phyloP scores from a whole-genome alignment of 2,888 invertebrate species.

The Epinotia bilunana region DNA sequence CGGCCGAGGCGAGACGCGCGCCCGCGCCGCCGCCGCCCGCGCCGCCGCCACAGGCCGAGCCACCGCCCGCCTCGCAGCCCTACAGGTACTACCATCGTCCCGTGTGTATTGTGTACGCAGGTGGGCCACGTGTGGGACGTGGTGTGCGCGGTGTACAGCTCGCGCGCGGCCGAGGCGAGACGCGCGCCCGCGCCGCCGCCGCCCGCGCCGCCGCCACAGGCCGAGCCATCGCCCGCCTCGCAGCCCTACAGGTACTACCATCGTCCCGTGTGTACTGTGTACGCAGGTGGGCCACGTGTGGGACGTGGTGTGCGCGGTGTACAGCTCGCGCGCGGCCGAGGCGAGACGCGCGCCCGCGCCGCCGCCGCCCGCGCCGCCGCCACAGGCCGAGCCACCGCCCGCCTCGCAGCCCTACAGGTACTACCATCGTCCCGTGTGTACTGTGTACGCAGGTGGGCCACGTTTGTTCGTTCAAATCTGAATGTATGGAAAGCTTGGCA shows the following conservation, averaged over 20 bases:
- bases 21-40: constrained; percentile 55
- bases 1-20: constrained; percentile 51
- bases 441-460: constrained; percentile 45
- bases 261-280: too few species aligned
- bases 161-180: constrained; percentile 54
- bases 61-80: constrained; percentile 54
- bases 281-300: too few species aligned
- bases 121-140: constrained; percentile 68
- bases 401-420: constrained; percentile 54
- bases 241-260: constrained; percentile 51
- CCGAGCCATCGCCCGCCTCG: constrained; percentile 56
- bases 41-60: constrained; percentile 55
- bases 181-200: constrained; percentile 56
- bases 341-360: constrained; percentile 56
- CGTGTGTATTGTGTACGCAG: background rate
- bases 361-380: constrained; percentile 54
- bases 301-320: too few species aligned
- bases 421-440: constrained; percentile 6
- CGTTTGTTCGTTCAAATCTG: too few species aligned
- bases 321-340: constrained; percentile 53
- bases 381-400: constrained; percentile 55
- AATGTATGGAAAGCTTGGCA: too few species aligned
- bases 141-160: constrained; percentile 64
- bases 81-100: constrained; percentile 48
- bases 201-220: constrained; percentile 53